A percentile compares a stretch with the other conserved stretches of the same genome.
Conservation (phyloP, 2,797 vertebrate genomes). For the Chaetophractus vellerosus region DNA sequence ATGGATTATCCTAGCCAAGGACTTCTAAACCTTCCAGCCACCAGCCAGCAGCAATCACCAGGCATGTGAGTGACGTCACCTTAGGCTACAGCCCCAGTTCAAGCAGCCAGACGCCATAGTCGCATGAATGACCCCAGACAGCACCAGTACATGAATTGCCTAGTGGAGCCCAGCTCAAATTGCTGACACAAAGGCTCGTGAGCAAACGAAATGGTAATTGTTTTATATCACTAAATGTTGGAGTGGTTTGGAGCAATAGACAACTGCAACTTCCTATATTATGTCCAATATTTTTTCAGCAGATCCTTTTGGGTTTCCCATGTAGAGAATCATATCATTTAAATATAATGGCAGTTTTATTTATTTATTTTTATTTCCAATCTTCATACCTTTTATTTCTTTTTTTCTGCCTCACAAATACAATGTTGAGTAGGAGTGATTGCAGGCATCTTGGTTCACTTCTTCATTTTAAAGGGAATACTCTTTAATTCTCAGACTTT, state of each 20-base stretch:
- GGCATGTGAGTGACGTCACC: not conserved
- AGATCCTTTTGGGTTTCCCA: constrained; percentile 11
- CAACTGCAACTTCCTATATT: not conserved
- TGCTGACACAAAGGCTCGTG: not conserved
- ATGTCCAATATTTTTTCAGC: not conserved
- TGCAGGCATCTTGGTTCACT: not conserved
- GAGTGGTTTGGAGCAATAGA: not conserved
- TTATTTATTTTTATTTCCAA: not conserved
- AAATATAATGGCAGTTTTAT: constrained; percentile 10
- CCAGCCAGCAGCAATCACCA: not conserved
- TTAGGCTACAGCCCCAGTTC: not conserved
- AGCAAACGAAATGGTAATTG: constrained; percentile 5
- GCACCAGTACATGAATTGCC: not conserved
- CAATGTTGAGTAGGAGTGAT: not conserved
- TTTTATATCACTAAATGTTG: not conserved
- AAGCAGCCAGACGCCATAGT: not conserved
- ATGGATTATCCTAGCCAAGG: not conserved
- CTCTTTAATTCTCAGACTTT: not conserved
- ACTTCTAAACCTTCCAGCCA: not conserved
- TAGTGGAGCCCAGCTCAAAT: not conserved
- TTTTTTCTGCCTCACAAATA: not conserved
- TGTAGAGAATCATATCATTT: not conserved
- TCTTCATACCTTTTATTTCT: not conserved
- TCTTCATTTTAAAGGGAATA: not conserved
- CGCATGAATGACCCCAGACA: not conserved